These are phyloP conservation scores for Propithecus deckenii DNA, from an alignment of 2,797 vertebrate species.

Conservation along the genomic window DNA sequence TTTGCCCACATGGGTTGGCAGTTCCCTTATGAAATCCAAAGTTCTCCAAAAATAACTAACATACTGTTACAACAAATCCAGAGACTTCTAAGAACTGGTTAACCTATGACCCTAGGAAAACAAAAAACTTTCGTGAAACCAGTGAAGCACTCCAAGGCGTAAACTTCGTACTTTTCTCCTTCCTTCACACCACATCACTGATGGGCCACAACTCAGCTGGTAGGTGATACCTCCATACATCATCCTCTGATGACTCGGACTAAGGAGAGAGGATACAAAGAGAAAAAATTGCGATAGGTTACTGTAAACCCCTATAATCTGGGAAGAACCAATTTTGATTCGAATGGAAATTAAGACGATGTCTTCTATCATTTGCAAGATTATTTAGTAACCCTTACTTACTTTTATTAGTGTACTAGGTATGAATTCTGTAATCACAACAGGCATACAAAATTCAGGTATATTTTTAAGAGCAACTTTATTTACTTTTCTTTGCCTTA, in stretches of 20 bases:
- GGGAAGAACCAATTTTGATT: background rate
- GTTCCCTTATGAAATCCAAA: constrained; percentile 33
- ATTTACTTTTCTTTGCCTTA: background rate
- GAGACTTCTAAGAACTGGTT: background rate
- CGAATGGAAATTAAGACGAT: background rate
- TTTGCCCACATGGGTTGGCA: background rate
- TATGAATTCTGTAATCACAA: background rate
- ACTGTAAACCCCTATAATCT: background rate
- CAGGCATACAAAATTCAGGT: background rate
- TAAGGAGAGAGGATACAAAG: background rate
- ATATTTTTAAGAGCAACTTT: background rate
- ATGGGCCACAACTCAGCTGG: background rate
- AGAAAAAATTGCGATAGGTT: background rate
- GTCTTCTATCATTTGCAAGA: background rate
- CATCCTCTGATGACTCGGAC: background rate
- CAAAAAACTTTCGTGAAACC: background rate
- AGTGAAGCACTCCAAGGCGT: background rate
- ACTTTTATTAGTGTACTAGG: background rate
- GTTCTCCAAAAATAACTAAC: constrained; percentile 2
- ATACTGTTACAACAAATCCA: background rate
- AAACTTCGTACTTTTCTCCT: background rate
- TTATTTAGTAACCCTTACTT: background rate
- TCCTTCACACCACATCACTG: background rate
- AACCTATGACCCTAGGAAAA: background rate
- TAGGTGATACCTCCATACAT: background rate